Percentiles rank a stretch among this genome's conserved stretches.
Evolutionary conservation across 30 jellyfish, hydroid and myxozoan genomes (phyloP).

Genomic region (Sanderia malayensis): DNA sequence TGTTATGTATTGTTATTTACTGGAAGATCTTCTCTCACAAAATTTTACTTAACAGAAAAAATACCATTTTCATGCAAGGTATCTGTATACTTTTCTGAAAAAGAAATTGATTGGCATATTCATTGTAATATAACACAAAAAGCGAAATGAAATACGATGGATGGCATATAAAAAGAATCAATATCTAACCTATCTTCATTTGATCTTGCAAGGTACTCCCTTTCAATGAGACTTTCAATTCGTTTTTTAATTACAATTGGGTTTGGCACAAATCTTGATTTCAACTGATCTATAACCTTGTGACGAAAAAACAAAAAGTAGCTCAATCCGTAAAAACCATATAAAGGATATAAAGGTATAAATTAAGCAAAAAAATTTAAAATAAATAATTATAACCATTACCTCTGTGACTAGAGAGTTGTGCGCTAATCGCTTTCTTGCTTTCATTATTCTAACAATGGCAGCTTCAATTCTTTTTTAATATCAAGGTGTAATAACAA

Average conservation of each 20-base stretch:
- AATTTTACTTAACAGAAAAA: too few species aligned
- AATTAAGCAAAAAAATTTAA: too few species aligned
- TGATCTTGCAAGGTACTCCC: conserved; percentile 95
- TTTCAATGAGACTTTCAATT: conserved; percentile 88
- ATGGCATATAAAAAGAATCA: not conserved
- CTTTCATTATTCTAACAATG: conserved; percentile 93
- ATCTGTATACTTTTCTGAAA: conserved; percentile 69
- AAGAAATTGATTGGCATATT: not conserved
- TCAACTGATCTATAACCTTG: conserved; percentile 88
- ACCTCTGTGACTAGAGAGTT: conserved; percentile 91
- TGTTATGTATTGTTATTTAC: too few species aligned
- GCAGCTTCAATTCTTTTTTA: conserved; percentile 93
- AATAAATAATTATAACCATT: conserved; percentile 8
- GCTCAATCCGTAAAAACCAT: not conserved
- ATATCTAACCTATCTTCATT: conserved; percentile 84
- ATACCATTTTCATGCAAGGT: conserved; percentile 60
- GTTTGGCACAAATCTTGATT: conserved; percentile 87
- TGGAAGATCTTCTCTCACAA: too few species aligned
- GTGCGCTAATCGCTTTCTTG: conserved; percentile 81
- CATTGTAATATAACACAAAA: not conserved
- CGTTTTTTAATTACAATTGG: conserved; percentile 90
- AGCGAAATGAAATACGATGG: not conserved
- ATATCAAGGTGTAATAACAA: not conserved
- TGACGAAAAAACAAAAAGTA: not conserved
- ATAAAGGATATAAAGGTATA: not conserved